Base-by-base conservation (phyloP, 2,113 vertebrate species). In the Archilochus colubris region DNA sequence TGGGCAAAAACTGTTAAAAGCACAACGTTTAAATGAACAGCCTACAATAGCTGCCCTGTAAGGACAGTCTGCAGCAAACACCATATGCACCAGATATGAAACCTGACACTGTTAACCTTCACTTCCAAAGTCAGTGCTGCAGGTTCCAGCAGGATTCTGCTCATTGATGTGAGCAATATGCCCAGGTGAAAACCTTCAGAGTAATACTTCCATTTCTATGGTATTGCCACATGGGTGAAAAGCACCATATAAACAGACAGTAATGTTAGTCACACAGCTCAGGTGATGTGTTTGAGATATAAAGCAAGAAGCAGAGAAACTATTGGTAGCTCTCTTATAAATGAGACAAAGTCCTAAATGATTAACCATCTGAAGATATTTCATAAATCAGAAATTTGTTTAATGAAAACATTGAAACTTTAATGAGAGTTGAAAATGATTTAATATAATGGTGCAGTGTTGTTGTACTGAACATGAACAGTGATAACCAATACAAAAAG, bases 21-120 rank as follows among this genome's bases (percentile, higher is more conserved):
- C 2, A 20, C 28, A 75, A 68, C 43, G n/a, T 93, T 73, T 76
- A 79, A 31, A 14, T 5, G 23, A 61, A 19, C 21, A 22, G 11
- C 7, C 58, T 12, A 31, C 7, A 1, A 31, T 3, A 50, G 70
- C 55, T 12, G 7, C 51, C 30, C 44, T 12, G n/a, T 21, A 8
- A 61, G 30, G 50, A 75, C 72, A 66, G 82, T 2, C 38, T 57
- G 70, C 25, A 80, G 78, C 3, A 30, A 82, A n/a, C 63, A 10
- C 40, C 5, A 8, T 2, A 0, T 8, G 40, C 7, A 33, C 59
- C 76, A 93, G 68, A 55, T 5, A 1, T 1, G 89, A 93, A 96
- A 95, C 53, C 82, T 38, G 93, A 89, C 2, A 4, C 93, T 70
- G 33, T 46, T 93, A 88, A 94, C 95, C 91, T 96, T 93, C 88